Base-by-base conservation (phyloP, 2,113 vertebrate species). In the Hyla sarda region DNA sequence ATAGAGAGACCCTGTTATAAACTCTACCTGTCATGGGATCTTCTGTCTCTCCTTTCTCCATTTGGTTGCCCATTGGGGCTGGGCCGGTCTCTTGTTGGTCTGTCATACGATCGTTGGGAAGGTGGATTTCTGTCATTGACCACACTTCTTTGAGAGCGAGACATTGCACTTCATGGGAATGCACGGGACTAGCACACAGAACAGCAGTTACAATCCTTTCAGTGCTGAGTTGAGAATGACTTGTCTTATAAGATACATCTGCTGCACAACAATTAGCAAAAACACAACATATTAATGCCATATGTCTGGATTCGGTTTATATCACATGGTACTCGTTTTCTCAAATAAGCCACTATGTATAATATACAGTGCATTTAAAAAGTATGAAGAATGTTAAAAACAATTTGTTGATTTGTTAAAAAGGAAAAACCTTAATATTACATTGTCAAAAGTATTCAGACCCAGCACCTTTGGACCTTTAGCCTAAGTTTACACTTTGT, bases 81-180 rank as follows among this genome's bases (percentile, higher is more conserved):
- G 7, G 30, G n/a, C 6, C 41, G 41, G 8, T 85, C 84, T 50
- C 58, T 52, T 32, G 32, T 81, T 19, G 80, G 87, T 54, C 89
- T 88, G 52, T 90, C 84, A 25, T 89, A 84, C 32, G 21, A 89
- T 48, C 73, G 89, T 37, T 87, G 90, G 0, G 78, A 77, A 37
- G 84, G 77, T 88, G 91, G 75, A 90, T 92, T 92, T 72, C 82
- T 87, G 73, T 82, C 88, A 87, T 84, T 91, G n/a, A 67, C 82
- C 10, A 41, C 65, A 58, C 65, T 81, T 81, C 65, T 72, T 30
- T 86, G 65, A 28, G 65, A 73, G 5, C 21, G 75, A 17, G 76
- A 60, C 84, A 86, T 86, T 81, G 32, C 21, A 28, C 13, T 79
- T 85, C 23, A 45, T 71, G 50, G 34, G 23, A 47, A 13, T 19